A percentile compares a stretch with the other conserved stretches of the same genome.
Evolutionary conservation across 2,797 vertebrate genomes (phyloP).

Genomic region (Kryptopterus vitreolus): DNA sequence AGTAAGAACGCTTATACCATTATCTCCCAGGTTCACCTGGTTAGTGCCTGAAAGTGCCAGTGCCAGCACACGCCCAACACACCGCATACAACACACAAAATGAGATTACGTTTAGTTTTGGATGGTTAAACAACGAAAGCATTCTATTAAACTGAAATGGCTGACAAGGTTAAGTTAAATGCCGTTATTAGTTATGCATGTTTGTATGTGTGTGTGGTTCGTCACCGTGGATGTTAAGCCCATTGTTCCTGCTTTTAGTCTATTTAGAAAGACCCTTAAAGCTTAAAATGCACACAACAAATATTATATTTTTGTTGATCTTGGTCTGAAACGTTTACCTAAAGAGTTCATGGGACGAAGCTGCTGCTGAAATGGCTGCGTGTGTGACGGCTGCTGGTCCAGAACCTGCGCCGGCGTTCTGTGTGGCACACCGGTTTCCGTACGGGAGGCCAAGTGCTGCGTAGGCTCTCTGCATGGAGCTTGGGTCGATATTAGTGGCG

Average conservation of each 20-base stretch:
- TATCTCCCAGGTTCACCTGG: constrained; percentile 86
- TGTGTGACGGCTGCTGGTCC: constrained; percentile 60
- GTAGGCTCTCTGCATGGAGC: constrained; percentile 98
- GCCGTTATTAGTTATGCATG: not conserved
- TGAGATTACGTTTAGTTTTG: not conserved
- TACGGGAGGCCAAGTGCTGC: constrained; percentile 95
- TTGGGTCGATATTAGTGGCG: constrained; percentile 93
- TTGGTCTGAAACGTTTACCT: constrained; percentile 69
- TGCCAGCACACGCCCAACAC: not conserved
- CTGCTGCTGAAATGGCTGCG: constrained; percentile 78
- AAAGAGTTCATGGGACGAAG: constrained; percentile 87
- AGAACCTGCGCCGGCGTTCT: constrained; percentile 76
- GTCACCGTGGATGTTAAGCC: not conserved
- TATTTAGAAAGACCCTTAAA: no score
- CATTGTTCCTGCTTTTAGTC: not conserved
- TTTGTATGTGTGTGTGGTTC: not conserved
- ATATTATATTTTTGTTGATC: not conserved
- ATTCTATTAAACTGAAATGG: not conserved
- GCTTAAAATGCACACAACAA: not conserved
- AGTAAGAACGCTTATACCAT: constrained; percentile 76
- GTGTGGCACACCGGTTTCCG: constrained; percentile 84
- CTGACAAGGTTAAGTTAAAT: not conserved
- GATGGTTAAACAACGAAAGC: not conserved
- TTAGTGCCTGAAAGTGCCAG: constrained; percentile 77
- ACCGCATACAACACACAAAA: not conserved